phyloP scores from a whole-genome alignment of 2,113 vertebrate species.

The Entomyzon cyanotis region DNA sequence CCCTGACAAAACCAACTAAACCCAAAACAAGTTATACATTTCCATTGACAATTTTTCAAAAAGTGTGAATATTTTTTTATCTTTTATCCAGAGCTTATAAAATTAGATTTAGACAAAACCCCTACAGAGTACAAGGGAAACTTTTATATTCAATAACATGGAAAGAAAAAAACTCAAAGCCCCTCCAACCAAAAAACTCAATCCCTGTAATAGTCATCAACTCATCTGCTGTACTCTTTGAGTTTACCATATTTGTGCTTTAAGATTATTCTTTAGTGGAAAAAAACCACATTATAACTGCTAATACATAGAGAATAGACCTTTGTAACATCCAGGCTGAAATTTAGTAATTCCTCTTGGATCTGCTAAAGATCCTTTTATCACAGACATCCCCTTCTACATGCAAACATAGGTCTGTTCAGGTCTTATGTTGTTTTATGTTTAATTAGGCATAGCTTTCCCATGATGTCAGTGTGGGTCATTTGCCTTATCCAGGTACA shows the following conservation, averaged over 20 bases:
- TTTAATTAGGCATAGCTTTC: not conserved
- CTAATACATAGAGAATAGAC: not conserved
- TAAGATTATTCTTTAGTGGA: not conserved
- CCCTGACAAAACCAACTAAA: not conserved
- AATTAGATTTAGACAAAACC: not conserved
- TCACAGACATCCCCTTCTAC: not conserved
- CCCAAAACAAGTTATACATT: not conserved
- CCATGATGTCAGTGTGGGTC: accelerated
- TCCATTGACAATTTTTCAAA: not conserved
- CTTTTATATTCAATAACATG: not conserved
- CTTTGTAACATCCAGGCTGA: not conserved
- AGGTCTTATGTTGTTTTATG: not conserved
- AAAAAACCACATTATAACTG: not conserved
- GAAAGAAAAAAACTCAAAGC: not conserved
- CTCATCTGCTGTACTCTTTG: not conserved
- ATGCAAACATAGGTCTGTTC: no score
- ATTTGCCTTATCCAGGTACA: not conserved
- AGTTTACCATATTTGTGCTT: not conserved
- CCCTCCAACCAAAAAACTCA: accelerated
- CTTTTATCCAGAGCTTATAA: not conserved
- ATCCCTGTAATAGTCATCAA: not conserved
- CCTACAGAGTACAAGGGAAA: not conserved
- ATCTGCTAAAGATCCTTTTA: not conserved
- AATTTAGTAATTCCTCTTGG: not conserved
- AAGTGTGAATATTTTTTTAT: not conserved